Evolutionary conservation across 2,113 vertebrate species (phyloP).

Genomic region (Oreotragus oreotragus): DNA sequence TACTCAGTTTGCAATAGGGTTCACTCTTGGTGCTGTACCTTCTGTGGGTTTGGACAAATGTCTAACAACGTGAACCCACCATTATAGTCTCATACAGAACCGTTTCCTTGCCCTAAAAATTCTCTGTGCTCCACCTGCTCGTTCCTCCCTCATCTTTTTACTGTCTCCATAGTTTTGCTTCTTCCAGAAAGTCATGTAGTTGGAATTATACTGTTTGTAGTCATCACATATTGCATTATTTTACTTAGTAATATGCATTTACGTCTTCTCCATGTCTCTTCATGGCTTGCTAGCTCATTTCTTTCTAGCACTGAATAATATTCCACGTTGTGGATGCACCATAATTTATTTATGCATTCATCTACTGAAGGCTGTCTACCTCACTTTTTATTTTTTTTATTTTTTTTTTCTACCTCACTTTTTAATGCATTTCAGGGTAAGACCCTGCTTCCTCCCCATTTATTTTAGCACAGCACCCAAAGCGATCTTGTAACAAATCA

Average conservation of each 20-base stretch:
- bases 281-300: background rate
- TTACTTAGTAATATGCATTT: background rate
- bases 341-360: background rate
- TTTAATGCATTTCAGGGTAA: background rate
- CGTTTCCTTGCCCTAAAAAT: background rate
- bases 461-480: background rate
- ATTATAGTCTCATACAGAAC: no score
- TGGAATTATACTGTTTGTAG: background rate
- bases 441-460: background rate
- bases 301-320: background rate
- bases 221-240: background rate
- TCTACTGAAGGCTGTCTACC: background rate
- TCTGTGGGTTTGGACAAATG: background rate
- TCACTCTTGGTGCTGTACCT: background rate
- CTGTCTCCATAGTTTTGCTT: background rate
- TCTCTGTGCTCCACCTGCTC: background rate
- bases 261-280: background rate
- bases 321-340: background rate
- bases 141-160: background rate
- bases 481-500: background rate
- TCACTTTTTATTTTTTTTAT: background rate
- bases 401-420: no score
- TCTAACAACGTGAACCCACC: accelerated
- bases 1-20: no score
- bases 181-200: background rate